Conservation (phyloP, 2,888 invertebrate species). For the Meloe dianella region DNA sequence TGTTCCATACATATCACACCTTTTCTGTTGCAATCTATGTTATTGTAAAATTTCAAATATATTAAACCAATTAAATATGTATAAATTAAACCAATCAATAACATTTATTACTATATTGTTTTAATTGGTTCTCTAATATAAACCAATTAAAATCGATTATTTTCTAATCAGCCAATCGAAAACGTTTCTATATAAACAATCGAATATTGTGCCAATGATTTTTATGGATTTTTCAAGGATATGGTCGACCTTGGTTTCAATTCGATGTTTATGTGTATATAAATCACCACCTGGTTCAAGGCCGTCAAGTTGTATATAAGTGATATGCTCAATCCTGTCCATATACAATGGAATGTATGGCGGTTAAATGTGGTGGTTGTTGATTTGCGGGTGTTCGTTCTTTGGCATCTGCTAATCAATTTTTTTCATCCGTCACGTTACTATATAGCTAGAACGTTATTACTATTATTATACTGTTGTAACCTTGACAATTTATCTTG, state of each 20-base stretch:
- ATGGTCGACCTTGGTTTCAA: slow-evolving; percentile 1
- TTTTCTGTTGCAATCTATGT: no score
- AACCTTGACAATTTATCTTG: not conserved
- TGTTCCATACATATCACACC: no score
- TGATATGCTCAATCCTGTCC: not conserved
- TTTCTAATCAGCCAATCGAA: not conserved
- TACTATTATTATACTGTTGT: not conserved
- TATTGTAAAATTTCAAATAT: no score
- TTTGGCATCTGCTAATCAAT: slow-evolving; percentile 22
- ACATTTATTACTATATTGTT: no score
- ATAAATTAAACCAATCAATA: no score
- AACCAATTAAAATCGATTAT: not conserved
- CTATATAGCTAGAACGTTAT: not conserved
- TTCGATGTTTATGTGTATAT: slow-evolving; percentile 18
- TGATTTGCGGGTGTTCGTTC: slow-evolving; percentile 49
- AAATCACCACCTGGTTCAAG: slow-evolving; percentile 28
- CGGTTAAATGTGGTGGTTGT: slow-evolving; percentile 10
- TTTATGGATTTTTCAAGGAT: slow-evolving; percentile 1
- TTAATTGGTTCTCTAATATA: not conserved
- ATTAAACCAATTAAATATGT: no score
- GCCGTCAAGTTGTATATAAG: slow-evolving; percentile 32
- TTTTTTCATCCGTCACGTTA: not conserved
- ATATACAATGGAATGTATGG: slow-evolving; percentile 41
- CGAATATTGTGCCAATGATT: not conserved
- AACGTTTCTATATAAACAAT: not conserved